Conservation (phyloP, 2,797 vertebrate species). For the Cetoscarus ocellatus region DNA sequence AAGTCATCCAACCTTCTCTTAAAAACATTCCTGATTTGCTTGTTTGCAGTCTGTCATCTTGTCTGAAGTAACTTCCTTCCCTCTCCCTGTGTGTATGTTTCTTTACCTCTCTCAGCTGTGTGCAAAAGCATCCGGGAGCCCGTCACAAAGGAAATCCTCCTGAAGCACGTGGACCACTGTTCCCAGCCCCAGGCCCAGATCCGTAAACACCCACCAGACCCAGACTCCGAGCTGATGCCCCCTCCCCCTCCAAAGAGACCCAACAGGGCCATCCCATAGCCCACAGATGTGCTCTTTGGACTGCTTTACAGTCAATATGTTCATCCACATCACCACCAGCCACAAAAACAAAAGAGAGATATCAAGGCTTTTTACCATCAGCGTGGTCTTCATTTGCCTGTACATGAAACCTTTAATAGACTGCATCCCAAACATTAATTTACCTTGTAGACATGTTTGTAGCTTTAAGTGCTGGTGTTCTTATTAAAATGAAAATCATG, state of each 20-base stretch:
- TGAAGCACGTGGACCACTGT: slow-evolving; percentile 93
- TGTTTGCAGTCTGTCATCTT: slow-evolving; percentile 2
- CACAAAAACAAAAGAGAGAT: slow-evolving; percentile 45
- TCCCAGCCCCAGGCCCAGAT: slow-evolving; percentile 86
- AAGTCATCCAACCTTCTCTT: too few species aligned
- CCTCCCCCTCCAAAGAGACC: slow-evolving; percentile 95
- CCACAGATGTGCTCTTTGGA: slow-evolving; percentile 34
- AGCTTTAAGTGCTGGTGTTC: slow-evolving; percentile 79
- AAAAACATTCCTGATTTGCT: too few species aligned
- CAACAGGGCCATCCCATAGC: slow-evolving; percentile 81
- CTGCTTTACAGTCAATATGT: slow-evolving; percentile 50
- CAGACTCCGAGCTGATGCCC: slow-evolving; percentile 95
- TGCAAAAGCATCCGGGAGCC: slow-evolving; percentile 96
- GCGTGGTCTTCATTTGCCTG: slow-evolving; percentile 58
- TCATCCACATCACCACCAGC: slow-evolving; percentile 58
- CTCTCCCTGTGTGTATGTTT: slow-evolving; percentile 2
- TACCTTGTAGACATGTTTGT: slow-evolving; percentile 68
- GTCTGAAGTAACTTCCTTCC: slow-evolving; percentile 53
- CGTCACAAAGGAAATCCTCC: slow-evolving; percentile 96
- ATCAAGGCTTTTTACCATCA: slow-evolving; percentile 52
- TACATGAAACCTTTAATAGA: slow-evolving; percentile 53
- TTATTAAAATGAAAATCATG: slow-evolving; percentile 74
- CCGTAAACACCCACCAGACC: slow-evolving; percentile 89
- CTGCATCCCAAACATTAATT: slow-evolving; percentile 54
- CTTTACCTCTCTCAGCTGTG: slow-evolving; percentile 86